A percentile compares a stretch with the other conserved stretches of the same genome.
Conservation (phyloP, 2,888 invertebrate species). For the Uloborus plumipes region DNA sequence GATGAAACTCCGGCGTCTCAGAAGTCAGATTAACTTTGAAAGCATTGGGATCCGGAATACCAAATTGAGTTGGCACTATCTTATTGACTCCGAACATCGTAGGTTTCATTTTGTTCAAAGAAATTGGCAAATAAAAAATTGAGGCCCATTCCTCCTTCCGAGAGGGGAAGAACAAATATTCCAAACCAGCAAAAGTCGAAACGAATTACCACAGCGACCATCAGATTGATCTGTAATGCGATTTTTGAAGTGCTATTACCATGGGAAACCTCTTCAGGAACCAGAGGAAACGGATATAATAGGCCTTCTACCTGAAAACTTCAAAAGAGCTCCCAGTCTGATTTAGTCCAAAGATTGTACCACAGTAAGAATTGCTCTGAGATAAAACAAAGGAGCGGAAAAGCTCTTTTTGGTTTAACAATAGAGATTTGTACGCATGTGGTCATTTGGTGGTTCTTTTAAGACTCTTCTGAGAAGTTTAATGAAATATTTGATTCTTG, state of each 20-base stretch:
- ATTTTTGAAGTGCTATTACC: conserved; percentile 47
- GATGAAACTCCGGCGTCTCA: conserved; percentile 49
- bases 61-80: conserved; percentile 47
- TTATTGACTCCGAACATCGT: conserved; percentile 29
- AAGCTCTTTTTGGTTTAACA: too few relatives aligned
- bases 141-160: conserved; percentile 30
- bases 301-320: conserved; percentile 25
- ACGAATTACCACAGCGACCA: conserved; percentile 60
- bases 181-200: conserved; percentile 29
- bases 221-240: conserved; percentile 52
- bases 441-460: too few relatives aligned
- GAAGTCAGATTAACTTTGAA: conserved; percentile 53
- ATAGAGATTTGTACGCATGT: too few relatives aligned
- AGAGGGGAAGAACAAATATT: conserved; percentile 18
- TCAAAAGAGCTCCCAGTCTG: conserved; percentile 38
- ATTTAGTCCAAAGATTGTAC: conserved; percentile 37
- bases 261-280: conserved; percentile 36
- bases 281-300: conserved; percentile 44
- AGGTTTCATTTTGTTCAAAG: conserved; percentile 27
- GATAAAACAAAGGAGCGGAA: not conserved
- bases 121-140: conserved; percentile 62
- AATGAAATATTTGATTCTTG: too few relatives aligned
- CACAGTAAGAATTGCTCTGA: conserved; percentile 9
- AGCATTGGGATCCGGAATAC: conserved; percentile 26
- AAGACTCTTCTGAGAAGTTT: too few relatives aligned